Evolutionary conservation across 2,797 vertebrate genomes (phyloP).

Genomic region (Mus caroli): DNA sequence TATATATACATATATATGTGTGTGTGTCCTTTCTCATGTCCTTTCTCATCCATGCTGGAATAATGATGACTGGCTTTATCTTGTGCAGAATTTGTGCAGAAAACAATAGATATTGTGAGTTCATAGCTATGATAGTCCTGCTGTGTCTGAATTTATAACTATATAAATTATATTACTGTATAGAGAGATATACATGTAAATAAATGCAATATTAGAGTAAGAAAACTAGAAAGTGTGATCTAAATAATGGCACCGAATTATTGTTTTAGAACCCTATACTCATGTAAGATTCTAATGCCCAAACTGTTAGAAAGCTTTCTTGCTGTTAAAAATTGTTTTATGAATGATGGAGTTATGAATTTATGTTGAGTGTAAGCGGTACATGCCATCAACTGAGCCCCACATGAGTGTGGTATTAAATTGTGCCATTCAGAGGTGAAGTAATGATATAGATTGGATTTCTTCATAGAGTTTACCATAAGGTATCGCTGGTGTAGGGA

Average conservation of each 20-base stretch:
- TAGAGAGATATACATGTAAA: background rate
- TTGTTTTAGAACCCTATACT: background rate
- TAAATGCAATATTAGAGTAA: background rate
- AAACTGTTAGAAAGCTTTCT: background rate
- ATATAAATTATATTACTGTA: background rate
- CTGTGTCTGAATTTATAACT: too few species aligned
- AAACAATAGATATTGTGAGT: background rate
- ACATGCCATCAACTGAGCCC: fast-evolving
- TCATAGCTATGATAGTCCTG: background rate
- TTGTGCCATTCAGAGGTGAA: background rate
- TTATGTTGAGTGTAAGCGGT: background rate
- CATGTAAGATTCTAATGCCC: background rate
- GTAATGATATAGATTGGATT: background rate
- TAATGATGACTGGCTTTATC: background rate
- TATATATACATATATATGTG: too few species aligned
- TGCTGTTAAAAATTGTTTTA: background rate
- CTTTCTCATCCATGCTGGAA: background rate
- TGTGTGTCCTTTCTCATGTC: background rate
- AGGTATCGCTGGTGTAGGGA: background rate
- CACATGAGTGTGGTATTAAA: background rate
- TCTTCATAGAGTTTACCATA: background rate
- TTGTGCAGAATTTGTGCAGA: background rate
- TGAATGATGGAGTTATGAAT: background rate
- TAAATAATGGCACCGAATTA: background rate
- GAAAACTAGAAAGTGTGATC: background rate